A percentile compares a stretch with the other conserved stretches of the same genome.
These are phyloP conservation scores for Cataglyphis hispanica DNA, from an alignment of 1,140 invertebrate genomes.

Conservation along the genomic window DNA sequence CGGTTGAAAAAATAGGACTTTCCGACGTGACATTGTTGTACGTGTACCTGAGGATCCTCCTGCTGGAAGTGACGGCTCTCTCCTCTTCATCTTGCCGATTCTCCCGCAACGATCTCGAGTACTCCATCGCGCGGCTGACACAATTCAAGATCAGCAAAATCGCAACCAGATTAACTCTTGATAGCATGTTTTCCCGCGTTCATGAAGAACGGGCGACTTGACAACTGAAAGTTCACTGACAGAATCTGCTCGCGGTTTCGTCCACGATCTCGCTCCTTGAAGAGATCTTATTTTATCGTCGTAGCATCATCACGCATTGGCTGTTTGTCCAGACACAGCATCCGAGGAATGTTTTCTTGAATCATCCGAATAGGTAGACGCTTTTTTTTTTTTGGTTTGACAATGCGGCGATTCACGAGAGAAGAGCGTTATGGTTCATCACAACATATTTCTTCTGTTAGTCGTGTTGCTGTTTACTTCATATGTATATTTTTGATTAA, in stretches of 20 bases:
- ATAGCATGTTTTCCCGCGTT: conserved; percentile 74
- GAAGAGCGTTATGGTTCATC: not conserved
- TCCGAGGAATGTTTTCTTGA: not conserved
- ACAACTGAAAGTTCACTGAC: conserved; percentile 10
- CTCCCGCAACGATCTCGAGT: not conserved
- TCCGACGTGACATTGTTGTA: conserved; percentile 48
- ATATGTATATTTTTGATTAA: not conserved
- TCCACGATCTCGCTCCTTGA: conserved; percentile 21
- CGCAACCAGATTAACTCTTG: conserved; percentile 80
- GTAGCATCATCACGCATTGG: not conserved
- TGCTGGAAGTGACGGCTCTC: not conserved
- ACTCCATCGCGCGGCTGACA: conserved; percentile 62
- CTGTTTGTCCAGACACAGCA: not conserved
- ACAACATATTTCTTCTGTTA: conserved; percentile 3
- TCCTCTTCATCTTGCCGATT: conserved; percentile 28
- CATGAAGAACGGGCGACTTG: conserved; percentile 52
- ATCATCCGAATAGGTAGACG: conserved; percentile 18
- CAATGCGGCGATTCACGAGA: not conserved
- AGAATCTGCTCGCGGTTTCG: conserved; percentile 4
- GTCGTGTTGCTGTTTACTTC: not conserved
- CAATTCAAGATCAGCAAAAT: conserved; percentile 73
- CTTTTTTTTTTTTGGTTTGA: not conserved
- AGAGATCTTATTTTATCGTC: conserved; percentile 57
- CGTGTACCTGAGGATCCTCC: conserved; percentile 41
- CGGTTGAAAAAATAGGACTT: not conserved